Evolutionary conservation across 2,113 vertebrate genomes (phyloP).

Genomic region (Nanorana parkeri): DNA sequence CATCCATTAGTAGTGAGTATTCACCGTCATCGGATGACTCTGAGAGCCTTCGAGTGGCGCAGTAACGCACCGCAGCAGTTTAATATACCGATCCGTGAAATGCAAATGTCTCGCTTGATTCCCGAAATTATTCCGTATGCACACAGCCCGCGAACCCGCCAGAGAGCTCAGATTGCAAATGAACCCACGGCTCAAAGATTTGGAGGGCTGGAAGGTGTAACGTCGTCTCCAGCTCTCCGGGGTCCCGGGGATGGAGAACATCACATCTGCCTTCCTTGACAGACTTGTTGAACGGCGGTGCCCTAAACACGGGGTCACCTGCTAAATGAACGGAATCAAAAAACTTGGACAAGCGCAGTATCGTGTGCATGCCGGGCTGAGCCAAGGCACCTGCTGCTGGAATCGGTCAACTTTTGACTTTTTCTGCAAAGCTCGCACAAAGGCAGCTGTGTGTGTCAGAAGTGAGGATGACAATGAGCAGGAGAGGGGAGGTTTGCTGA

Average conservation of each 20-base stretch:
- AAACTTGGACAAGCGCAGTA: conserved; percentile 26
- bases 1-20: not conserved
- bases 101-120: conserved; percentile 43
- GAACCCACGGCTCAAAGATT: conserved; percentile 34
- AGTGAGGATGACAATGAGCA: not conserved
- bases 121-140: conserved; percentile 20
- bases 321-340: conserved; percentile 14
- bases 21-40: no score
- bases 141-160: conserved; percentile 37
- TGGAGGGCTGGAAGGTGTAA: conserved; percentile 11
- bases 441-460: conserved; percentile 7
- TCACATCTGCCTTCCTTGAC: conserved; percentile 45
- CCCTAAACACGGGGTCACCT: conserved; percentile 11
- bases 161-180: conserved; percentile 56
- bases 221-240: not conserved
- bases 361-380: not conserved
- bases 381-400: conserved; percentile 44
- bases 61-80: conserved; percentile 21
- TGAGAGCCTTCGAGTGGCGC: conserved; percentile 40
- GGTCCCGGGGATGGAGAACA: conserved; percentile 9
- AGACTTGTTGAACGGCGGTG: conserved; percentile 23
- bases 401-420: not conserved
- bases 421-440: not conserved
- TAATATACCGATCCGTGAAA: conserved; percentile 24
- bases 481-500: no score